Evolutionary conservation across 2,797 vertebrate species (phyloP).

Genomic region (Selene dorsalis): DNA sequence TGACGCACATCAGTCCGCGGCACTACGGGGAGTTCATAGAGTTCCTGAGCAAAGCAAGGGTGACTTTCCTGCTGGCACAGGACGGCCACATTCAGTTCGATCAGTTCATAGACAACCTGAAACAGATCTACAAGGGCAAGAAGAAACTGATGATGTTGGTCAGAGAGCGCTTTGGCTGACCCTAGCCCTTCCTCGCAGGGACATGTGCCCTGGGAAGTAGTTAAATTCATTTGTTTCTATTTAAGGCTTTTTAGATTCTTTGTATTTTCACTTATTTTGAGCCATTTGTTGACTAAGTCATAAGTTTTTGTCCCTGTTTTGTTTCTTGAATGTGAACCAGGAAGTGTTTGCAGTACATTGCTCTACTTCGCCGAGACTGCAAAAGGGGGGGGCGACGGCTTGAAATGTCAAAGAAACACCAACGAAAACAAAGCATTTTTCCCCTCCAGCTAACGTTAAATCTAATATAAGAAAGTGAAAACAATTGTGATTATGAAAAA

Average conservation of each 20-base stretch:
- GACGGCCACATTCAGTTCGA: constrained; percentile 98
- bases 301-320: constrained; percentile 65
- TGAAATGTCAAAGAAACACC: constrained; percentile 74
- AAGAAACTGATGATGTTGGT: constrained; percentile 99
- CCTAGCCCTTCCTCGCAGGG: constrained; percentile 42
- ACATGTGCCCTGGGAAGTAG: constrained; percentile 63
- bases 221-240: constrained; percentile 72
- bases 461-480: constrained; percentile 64
- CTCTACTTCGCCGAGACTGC: constrained; percentile 71
- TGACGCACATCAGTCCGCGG: constrained; percentile 98
- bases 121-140: constrained; percentile 99
- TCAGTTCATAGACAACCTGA: constrained; percentile 99
- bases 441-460: constrained; percentile 58
- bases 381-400: constrained; percentile 40
- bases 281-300: constrained; percentile 78
- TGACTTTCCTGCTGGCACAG: constrained; percentile 96
- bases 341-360: constrained; percentile 73
- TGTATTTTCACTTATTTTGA: constrained; percentile 78
- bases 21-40: constrained; percentile 99
- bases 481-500: constrained; percentile 65
- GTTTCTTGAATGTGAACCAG: constrained; percentile 79
- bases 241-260: constrained; percentile 69
- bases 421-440: constrained; percentile 58
- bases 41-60: constrained; percentile 97
- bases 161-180: constrained; percentile 96